Evolutionary conservation across 2,888 invertebrate genomes (phyloP).

Genomic region (Mycalesis mineus): DNA sequence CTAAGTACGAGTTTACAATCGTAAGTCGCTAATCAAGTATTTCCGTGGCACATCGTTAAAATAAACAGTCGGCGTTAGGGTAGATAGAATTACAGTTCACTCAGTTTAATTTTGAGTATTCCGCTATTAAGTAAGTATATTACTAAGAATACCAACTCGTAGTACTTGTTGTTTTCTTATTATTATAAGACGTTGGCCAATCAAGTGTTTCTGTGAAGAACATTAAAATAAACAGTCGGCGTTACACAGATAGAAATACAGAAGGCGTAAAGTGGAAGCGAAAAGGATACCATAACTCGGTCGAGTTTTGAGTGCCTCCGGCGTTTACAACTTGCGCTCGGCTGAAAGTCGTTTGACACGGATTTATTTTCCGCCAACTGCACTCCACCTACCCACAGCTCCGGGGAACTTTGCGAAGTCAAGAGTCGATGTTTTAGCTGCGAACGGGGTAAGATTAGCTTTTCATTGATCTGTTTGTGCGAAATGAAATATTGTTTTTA

Average conservation of each 20-base stretch:
- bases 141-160: no score
- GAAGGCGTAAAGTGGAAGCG: constrained; percentile 14
- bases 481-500: neutral
- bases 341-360: constrained; percentile 26
- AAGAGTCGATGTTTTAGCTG: constrained; percentile 15
- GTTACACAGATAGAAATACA: neutral
- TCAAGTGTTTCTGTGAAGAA: neutral
- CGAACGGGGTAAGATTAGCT: constrained; percentile 7
- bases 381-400: constrained; percentile 11
- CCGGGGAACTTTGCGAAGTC: constrained; percentile 23
- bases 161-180: no score
- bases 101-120: no score
- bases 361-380: constrained; percentile 26
- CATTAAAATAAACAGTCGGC: neutral
- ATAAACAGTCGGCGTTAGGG: no score
- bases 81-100: no score
- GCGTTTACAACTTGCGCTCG: constrained; percentile 38
- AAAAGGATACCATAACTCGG: constrained; percentile 21
- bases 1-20: no score
- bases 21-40: no score
- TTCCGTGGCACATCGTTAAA: no score
- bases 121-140: no score
- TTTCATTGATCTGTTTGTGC: constrained; percentile 5
- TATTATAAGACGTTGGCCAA: neutral
- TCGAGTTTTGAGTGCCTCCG: constrained; percentile 29